Base-by-base conservation (phyloP, 1,140 invertebrate genomes). In the Myzus persicae region DNA sequence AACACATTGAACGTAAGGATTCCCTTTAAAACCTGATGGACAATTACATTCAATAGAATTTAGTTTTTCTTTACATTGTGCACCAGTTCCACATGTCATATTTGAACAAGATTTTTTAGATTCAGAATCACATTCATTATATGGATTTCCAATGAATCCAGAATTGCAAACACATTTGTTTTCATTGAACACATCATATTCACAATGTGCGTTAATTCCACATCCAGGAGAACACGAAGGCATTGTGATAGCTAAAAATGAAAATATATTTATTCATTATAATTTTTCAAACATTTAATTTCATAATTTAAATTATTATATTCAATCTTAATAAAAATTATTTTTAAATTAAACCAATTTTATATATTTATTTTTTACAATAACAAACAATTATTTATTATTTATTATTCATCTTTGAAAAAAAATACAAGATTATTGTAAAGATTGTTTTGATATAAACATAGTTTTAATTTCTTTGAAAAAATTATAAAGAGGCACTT, bases 91-190 rank as follows among this genome's bases (percentile, higher is more conserved):
- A 95, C 98, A 98, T 88, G 98, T 98, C 44, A 96, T 96, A 20
- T 97, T 97, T 93, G 98, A 96, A 95, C 98, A 98, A n/a, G 97
- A 96, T 93, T 96, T 97, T 94, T 96, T 98, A 24, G 98, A 97
- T 95, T 98, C 98, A 42, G 96, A 94, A 1, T 97, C 98, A 94
- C 97, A 98, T 94, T 97, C 96, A 94, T 97, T 97, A 94, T 97
- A 98, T 14, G 98, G 97, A 96, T 98, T 98, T 94, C 98, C 98
- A 94, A 96, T 95, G 59, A 97, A 96, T 91, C 97, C 97, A 59
- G 95, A 94, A 88, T 96, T 96, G 95, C 97, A 98, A 46, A 96
- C 96, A 94, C 97, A 98, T 46, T 98, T 96, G 24, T 97, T 97
- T 93, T 96, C 96, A 94, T 98, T 97, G 90, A 97, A 96, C 91